phyloP scores from a whole-genome alignment of 2,113 vertebrate species.

The Zosterops pallidus region DNA sequence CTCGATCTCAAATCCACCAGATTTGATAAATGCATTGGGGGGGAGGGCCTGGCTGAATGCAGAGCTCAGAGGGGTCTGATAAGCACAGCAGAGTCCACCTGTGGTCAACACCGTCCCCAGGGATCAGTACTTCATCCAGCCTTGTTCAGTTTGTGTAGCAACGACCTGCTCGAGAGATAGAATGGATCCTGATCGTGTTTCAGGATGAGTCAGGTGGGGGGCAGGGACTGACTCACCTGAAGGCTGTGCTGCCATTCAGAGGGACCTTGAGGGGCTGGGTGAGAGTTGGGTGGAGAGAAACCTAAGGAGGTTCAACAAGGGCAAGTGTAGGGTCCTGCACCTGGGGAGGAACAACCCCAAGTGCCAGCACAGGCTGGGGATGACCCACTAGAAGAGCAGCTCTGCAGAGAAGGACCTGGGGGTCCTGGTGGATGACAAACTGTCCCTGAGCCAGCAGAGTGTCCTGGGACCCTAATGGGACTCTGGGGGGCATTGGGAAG shows the following conservation, averaged over 20 bases:
- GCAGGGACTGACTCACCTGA: not conserved
- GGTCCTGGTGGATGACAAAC: not conserved
- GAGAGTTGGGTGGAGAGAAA: not conserved
- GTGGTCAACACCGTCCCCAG: not conserved
- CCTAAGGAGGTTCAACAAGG: not conserved
- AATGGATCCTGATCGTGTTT: not conserved
- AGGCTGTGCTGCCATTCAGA: not conserved
- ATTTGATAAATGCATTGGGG: too few species aligned
- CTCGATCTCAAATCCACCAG: accelerated
- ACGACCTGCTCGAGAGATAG: accelerated
- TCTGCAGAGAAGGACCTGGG: not conserved
- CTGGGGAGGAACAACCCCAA: not conserved
- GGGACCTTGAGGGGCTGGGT: not conserved
- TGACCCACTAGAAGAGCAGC: not conserved
- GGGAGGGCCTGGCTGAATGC: not conserved
- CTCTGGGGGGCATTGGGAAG: not conserved
- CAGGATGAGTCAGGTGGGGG: not conserved
- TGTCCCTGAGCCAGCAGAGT: not conserved
- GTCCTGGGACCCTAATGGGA: not conserved
- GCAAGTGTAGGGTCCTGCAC: not conserved
- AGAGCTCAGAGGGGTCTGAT: not conserved
- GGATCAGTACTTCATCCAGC: not conserved
- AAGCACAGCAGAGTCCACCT: not conserved
- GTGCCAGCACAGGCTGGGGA: not conserved
- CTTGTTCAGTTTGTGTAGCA: not conserved